Percentiles rank a stretch among this genome's conserved stretches.
Evolutionary conservation across 2,888 invertebrate species (phyloP).

Genomic region (Zootermopsis nevadensis): DNA sequence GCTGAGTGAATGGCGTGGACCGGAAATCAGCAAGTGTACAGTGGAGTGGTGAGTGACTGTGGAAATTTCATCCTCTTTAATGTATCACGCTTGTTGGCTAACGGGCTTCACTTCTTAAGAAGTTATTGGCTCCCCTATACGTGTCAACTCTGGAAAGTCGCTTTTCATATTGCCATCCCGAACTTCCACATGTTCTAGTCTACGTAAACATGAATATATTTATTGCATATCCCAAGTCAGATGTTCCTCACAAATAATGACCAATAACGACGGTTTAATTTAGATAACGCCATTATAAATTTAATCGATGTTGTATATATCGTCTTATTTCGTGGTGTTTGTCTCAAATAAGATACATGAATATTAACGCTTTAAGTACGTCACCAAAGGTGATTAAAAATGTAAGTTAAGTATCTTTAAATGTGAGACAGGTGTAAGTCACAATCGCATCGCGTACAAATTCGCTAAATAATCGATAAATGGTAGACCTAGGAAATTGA

Average conservation of each 20-base stretch:
- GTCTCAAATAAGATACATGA: neutral
- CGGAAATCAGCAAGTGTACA: neutral
- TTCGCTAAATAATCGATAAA: conserved; percentile 18
- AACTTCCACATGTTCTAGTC: conserved; percentile 30
- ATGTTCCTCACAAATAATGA: conserved; percentile 49
- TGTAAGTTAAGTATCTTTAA: neutral
- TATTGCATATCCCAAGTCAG: conserved; percentile 41
- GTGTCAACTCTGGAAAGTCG: conserved; percentile 35
- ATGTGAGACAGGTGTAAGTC: neutral
- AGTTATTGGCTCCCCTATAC: conserved; percentile 23
- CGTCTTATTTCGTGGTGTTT: neutral
- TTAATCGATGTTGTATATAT: neutral
- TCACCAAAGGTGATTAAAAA: neutral
- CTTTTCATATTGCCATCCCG: conserved; percentile 8
- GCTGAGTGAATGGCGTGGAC: conserved; percentile 13
- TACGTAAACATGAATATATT: conserved; percentile 24
- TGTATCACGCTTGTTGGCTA: conserved; percentile 6
- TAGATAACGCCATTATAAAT: conserved; percentile 7
- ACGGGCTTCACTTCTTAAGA: neutral
- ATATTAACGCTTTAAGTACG: neutral
- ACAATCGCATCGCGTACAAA: neutral
- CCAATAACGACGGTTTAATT: conserved; percentile 36
- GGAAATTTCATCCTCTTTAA: conserved; percentile 1
- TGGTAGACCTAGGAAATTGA: conserved; percentile 17
- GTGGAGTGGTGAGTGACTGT: conserved; percentile 10